Percentiles rank a stretch among this genome's conserved stretches.
These are phyloP conservation scores for Drosophila hamatofila DNA, from an alignment of 2,888 invertebrate species.

Conservation along the genomic window DNA sequence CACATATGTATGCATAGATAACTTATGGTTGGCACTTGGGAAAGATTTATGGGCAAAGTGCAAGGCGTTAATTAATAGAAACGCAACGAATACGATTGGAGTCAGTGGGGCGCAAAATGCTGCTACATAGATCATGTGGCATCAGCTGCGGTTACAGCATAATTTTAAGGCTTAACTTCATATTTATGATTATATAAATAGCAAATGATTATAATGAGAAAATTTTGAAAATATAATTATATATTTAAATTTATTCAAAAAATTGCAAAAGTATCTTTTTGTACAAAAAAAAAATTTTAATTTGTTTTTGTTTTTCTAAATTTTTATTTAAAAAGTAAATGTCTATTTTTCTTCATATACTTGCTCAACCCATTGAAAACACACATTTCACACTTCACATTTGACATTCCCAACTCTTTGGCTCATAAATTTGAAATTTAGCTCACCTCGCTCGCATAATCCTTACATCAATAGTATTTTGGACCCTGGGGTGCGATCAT, in stretches of 20 bases:
- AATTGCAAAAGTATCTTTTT: too few relatives aligned
- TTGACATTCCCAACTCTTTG: conserved; percentile 41
- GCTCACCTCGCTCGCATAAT: conserved; percentile 38
- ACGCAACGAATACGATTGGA: conserved; percentile 27
- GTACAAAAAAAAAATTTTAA: too few relatives aligned
- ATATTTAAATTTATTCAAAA: too few relatives aligned
- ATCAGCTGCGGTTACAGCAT: conserved; percentile 20
- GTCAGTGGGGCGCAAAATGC: conserved; percentile 29
- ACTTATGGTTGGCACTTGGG: conserved; percentile 44
- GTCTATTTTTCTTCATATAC: background rate
- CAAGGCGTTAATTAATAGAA: conserved; percentile 48
- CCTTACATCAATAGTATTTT: conserved; percentile 45
- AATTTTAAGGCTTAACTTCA: background rate
- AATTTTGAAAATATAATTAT: too few relatives aligned
- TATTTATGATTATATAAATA: conserved; percentile 2
- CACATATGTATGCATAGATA: conserved; percentile 9
- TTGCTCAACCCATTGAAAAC: conserved; percentile 18
- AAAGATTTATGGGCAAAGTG: conserved; percentile 67
- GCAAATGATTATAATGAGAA: background rate
- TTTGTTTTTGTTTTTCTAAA: background rate
- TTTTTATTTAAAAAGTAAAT: background rate
- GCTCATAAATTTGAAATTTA: conserved; percentile 54
- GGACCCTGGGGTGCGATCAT: conserved; percentile 70
- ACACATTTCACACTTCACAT: conserved; percentile 29
- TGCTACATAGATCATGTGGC: conserved; percentile 27